These are phyloP conservation scores for Poeciliopsis paucimaculata DNA, from an alignment of 2,797 vertebrate genomes.

Conservation along the genomic window DNA sequence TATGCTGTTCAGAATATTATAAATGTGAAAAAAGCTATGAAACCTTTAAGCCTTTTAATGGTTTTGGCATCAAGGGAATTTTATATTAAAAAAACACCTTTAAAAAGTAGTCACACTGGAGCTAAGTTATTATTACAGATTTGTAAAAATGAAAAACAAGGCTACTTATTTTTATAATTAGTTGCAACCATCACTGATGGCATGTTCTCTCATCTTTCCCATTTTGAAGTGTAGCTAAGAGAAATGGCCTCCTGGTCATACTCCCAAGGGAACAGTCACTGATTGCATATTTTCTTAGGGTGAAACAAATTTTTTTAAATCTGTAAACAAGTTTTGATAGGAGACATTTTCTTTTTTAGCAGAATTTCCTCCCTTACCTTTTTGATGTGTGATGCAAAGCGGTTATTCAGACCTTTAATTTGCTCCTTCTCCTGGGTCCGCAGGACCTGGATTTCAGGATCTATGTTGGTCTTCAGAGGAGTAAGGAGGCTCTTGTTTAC, in stretches of 20 bases:
- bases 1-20: neutral
- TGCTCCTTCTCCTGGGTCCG: conserved; percentile 89
- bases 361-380: conserved; percentile 76
- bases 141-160: neutral
- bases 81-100: neutral
- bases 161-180: neutral
- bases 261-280: neutral
- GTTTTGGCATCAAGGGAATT: neutral
- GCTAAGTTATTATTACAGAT: neutral
- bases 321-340: neutral
- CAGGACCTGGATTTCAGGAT: conserved; percentile 78
- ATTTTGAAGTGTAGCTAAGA: neutral
- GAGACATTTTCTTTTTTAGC: neutral
- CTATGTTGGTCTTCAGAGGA: conserved; percentile 72
- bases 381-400: conserved; percentile 88
- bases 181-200: neutral
- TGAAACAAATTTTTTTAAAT: neutral
- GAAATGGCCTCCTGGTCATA: neutral
- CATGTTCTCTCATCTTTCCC: neutral
- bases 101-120: neutral
- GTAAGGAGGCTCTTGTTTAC: conserved; percentile 83
- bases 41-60: neutral
- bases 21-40: neutral
- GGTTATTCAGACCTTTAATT: conserved; percentile 92
- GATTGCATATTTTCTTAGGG: neutral